Evolutionary conservation across 64 coral and sea anemone species (phyloP), one percentile per base, ranked within the genome.

Genomic region (Pachyseris speciosa): DNA sequence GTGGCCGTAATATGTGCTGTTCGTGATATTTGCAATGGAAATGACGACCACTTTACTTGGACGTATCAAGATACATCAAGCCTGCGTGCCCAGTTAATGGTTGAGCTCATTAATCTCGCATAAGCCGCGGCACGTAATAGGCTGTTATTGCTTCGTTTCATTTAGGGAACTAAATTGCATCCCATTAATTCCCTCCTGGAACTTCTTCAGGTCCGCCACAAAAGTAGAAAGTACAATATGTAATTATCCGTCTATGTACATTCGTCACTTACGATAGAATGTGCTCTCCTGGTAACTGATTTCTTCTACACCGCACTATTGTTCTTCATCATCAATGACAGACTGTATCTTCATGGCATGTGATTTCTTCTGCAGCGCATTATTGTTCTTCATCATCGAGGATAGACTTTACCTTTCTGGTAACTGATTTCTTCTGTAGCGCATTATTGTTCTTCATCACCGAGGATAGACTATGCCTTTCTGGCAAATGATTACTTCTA

Each of bases 1-100:
- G 72, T 76, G 45, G 40, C 72, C 24, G 72, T 75, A 24, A 75
- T 75, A 75, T 75, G 72, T 43, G 45, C 72, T 39, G 72, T 38
- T 17, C 41, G 72, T 40, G 72, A 76, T 44, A 47, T 76, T 44
- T 36, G 29, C 30, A 31, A 0, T 71, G 68, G 68, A 36, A 24
- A 27, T 67, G 30, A 30, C 68, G 28, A 30, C 39, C 45, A 37
- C 29, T 76, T 24, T 44, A 43, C 33, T 31, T 76, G 72, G 72
- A 76, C 37, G 22, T 76, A 43, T 27, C 30, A 76, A 42, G 40
- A 76, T 43, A 76, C 45, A 44, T 43, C 39, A 44, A 43, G 11
- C 39, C 45, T 76, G 72, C 72, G 22, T n/a, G 72, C 72, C 41
- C n/a, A 76, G 45, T 76, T 76, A 37, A 76, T 76, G 37, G 37